A percentile compares a stretch with the other conserved stretches of the same genome.
phyloP scores from a whole-genome alignment of 2,113 vertebrate species.

The Atlantisia rogersi region DNA sequence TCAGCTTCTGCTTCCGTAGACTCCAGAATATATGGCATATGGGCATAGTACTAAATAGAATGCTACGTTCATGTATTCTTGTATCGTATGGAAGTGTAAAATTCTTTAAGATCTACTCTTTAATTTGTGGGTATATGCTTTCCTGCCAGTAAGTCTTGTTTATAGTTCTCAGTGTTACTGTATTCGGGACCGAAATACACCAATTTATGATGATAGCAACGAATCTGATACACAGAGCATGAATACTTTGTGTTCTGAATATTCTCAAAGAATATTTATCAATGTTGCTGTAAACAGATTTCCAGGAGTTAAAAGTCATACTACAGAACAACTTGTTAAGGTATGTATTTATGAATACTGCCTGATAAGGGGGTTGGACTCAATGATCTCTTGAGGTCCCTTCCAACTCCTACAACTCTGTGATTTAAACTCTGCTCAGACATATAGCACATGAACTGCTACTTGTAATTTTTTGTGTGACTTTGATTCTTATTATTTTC shows the following conservation, averaged over 20 bases:
- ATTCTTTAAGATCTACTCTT: not conserved
- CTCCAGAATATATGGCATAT: not conserved
- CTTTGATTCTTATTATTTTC: not conserved
- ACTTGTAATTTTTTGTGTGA: not conserved
- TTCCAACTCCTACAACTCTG: no score
- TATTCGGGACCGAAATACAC: not conserved
- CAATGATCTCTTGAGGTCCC: no score
- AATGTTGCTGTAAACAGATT: not conserved
- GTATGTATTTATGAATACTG: not conserved
- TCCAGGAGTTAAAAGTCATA: not conserved
- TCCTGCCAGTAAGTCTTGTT: not conserved
- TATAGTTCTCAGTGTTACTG: not conserved
- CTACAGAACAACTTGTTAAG: not conserved
- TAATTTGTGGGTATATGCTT: not conserved
- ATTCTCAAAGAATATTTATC: not conserved
- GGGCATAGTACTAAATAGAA: not conserved
- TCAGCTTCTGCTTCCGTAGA: not conserved
- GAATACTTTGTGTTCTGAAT: not conserved
- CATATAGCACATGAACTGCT: not conserved
- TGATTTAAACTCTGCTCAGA: not conserved
- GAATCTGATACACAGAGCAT: not conserved
- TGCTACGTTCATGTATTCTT: not conserved
- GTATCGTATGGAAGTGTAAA: not conserved
- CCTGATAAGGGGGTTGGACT: not conserved
- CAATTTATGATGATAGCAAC: not conserved